These are phyloP conservation scores for Engraulis encrasicolus DNA, from an alignment of 2,113 vertebrate species.

Conservation along the genomic window DNA sequence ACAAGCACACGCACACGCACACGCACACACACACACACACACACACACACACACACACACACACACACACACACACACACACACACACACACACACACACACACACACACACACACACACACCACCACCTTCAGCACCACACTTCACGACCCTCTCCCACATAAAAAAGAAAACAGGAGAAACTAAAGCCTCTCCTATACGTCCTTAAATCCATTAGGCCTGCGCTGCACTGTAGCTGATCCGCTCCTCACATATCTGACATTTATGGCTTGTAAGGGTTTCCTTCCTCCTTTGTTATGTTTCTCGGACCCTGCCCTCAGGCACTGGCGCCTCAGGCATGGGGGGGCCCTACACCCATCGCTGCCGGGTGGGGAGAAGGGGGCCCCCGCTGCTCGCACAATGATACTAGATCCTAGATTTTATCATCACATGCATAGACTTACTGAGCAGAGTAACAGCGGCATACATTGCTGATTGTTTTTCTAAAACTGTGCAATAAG, in stretches of 20 bases:
- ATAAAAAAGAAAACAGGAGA: not conserved
- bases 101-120: no score
- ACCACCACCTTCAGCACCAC: no score
- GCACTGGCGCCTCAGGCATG: no score
- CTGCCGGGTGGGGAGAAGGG: not conserved
- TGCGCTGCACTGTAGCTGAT: not conserved
- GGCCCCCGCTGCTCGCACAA: not conserved
- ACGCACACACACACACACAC: no score
- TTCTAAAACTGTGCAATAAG: no score
- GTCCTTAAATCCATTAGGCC: constrained; percentile 24
- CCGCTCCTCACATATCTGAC: constrained; percentile 37
- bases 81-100: not conserved
- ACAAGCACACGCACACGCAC: not conserved
- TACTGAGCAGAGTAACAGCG: no score
- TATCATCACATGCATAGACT: no score
- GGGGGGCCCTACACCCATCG: constrained; percentile 22
- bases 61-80: not conserved
- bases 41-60: not conserved
- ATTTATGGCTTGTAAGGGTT: constrained; percentile 37
- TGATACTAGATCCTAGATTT: no score
- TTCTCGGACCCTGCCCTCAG: constrained; percentile 31
- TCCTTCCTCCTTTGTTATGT: constrained; percentile 15
- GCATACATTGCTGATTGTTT: no score
- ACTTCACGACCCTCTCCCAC: no score
- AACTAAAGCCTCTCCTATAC: constrained; percentile 5